phyloP scores from a whole-genome alignment of 2,797 vertebrate species.

The Apogon hyalosoma region DNA sequence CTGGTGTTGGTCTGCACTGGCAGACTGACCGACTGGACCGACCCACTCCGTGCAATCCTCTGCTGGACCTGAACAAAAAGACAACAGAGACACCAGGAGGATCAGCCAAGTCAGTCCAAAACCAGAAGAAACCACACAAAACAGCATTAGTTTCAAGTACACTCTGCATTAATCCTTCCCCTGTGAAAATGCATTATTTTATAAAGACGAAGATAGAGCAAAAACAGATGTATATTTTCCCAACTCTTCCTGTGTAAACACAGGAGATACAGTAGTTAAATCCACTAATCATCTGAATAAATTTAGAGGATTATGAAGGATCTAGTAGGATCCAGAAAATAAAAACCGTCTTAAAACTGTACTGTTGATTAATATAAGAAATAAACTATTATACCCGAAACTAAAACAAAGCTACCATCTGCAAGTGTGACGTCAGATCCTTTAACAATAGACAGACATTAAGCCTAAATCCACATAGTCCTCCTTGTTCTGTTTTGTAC shows the following conservation, averaged over 20 bases:
- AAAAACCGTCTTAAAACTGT: too few species aligned
- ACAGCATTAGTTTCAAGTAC: too few species aligned
- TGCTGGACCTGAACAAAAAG: constrained; percentile 60
- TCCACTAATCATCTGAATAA: neutral
- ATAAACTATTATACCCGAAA: neutral
- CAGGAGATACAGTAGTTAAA: neutral
- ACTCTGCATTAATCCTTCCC: neutral
- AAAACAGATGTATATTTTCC: too few species aligned
- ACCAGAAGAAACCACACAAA: too few species aligned
- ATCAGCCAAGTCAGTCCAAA: neutral
- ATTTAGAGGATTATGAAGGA: neutral
- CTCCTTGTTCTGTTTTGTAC: constrained; percentile 14
- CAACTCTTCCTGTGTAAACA: neutral
- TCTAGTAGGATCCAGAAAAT: neutral
- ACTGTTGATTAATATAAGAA: too few species aligned
- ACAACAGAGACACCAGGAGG: neutral
- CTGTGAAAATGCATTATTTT: neutral
- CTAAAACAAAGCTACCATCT: constrained; percentile 1
- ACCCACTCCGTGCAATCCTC: constrained; percentile 72
- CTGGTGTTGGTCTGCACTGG: constrained; percentile 82
- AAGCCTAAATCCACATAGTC: constrained; percentile 11
- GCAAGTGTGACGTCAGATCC: constrained; percentile 2
- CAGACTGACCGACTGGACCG: constrained; percentile 75
- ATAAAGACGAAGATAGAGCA: too few species aligned
- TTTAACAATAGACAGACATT: constrained; percentile 17